Percentiles rank a stretch among this genome's conserved stretches.
These are phyloP conservation scores for Anoplopoma fimbria DNA, from an alignment of 2,113 vertebrate genomes.

Conservation along the genomic window DNA sequence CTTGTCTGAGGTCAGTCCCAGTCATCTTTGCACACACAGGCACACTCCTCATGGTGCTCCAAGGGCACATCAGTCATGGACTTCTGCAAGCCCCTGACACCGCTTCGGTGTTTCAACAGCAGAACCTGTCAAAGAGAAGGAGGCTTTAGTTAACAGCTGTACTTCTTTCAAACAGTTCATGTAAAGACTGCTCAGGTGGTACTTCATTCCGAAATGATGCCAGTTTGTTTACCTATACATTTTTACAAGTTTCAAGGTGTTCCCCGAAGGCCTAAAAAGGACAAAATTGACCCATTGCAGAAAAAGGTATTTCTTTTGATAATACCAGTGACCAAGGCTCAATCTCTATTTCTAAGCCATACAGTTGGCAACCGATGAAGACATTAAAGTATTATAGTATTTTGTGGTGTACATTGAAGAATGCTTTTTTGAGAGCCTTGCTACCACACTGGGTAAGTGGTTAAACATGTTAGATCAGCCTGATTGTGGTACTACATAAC, in stretches of 20 bases:
- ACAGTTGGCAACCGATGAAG: neutral
- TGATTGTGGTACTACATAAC: too few species aligned
- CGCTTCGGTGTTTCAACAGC: slow-evolving; percentile 90
- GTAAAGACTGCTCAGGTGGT: neutral
- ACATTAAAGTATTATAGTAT: neutral
- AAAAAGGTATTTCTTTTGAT: neutral
- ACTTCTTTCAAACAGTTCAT: neutral
- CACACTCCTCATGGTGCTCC: slow-evolving; percentile 97
- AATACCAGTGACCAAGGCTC: neutral
- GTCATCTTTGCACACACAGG: slow-evolving; percentile 93
- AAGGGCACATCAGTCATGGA: slow-evolving; percentile 93
- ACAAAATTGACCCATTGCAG: neutral
- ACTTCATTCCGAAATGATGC: neutral
- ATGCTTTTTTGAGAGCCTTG: neutral
- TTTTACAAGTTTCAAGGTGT: neutral
- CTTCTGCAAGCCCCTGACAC: slow-evolving; percentile 90
- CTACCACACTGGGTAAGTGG: neutral
- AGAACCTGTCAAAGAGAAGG: slow-evolving; percentile 86
- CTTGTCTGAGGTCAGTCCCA: slow-evolving; percentile 82
- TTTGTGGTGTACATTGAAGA: neutral
- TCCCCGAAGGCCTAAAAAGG: neutral
- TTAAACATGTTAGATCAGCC: neutral
- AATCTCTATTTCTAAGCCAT: neutral
- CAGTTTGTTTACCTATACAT: neutral
- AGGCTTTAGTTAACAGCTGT: neutral